Conservation (phyloP, 2,888 invertebrate species). For the Elysia crispata region DNA sequence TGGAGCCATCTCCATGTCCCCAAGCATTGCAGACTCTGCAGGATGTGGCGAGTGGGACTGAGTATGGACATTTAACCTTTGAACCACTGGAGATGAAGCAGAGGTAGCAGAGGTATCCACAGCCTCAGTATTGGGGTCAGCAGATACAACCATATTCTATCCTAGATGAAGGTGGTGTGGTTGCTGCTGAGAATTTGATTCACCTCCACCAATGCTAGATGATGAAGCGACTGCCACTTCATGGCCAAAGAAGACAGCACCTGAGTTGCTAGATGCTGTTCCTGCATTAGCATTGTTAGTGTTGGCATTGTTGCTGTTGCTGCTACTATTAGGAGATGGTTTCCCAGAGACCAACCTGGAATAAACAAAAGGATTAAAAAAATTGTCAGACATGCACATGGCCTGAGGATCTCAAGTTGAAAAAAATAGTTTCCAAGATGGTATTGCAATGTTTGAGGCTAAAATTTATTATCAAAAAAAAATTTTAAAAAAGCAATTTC, state of each 20-base stretch:
- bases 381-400: too few relatives aligned
- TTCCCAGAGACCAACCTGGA: too few relatives aligned
- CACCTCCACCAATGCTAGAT: conserved; percentile 34
- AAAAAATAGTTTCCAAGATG: too few relatives aligned
- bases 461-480: too few relatives aligned
- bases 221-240: conserved; percentile 30
- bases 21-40: conserved; percentile 38
- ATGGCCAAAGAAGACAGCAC: conserved; percentile 17
- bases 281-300: conserved; percentile 37
- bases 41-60: conserved; percentile 43
- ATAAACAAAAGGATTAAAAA: too few relatives aligned
- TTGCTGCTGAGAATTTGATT: conserved; percentile 43
- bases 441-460: too few relatives aligned
- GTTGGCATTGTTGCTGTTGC: background rate
- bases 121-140: conserved; percentile 44
- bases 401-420: too few relatives aligned
- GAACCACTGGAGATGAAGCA: conserved; percentile 41
- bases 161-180: conserved; percentile 48
- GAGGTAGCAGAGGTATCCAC: conserved; percentile 35
- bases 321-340: too few relatives aligned
- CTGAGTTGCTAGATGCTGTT: conserved; percentile 5
- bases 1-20: conserved; percentile 37
- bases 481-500: too few relatives aligned
- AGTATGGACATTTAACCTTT: conserved; percentile 9
- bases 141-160: conserved; percentile 35